Evolutionary conservation across 2,888 invertebrate species (phyloP).

Genomic region (Chaitophorus viminalis): DNA sequence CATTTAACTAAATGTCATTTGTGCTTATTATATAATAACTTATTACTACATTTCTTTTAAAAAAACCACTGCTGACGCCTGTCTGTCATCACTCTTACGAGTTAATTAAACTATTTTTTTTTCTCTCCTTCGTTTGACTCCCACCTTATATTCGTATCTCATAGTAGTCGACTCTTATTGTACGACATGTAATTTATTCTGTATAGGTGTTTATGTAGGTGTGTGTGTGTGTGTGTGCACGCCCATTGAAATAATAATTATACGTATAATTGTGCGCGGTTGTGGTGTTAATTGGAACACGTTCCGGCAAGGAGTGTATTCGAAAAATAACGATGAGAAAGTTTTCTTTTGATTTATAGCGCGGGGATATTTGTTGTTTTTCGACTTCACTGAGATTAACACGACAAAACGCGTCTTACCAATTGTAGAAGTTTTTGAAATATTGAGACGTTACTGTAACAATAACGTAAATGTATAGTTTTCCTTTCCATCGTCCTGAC

Average conservation of each 20-base stretch:
- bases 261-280: neutral
- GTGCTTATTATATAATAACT: neutral
- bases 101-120: neutral
- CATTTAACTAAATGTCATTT: neutral
- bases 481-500: neutral
- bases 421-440: conserved; percentile 30
- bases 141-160: neutral
- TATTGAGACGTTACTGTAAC: conserved; percentile 9
- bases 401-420: neutral
- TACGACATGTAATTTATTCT: no score
- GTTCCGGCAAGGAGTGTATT: neutral
- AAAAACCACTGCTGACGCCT: neutral
- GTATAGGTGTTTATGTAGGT: no score
- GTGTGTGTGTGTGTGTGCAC: no score
- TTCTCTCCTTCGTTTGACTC: neutral
- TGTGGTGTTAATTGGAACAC: neutral
- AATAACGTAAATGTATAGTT: neutral
- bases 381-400: conserved; percentile 2
- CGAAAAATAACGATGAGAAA: neutral
- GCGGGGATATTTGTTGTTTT: neutral
- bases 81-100: neutral
- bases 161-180: neutral
- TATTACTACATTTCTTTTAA: neutral
- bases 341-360: conserved; percentile 8
- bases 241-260: neutral